Percentiles rank a stretch among this genome's conserved stretches.
Evolutionary conservation across 2,797 vertebrate species (phyloP).

Genomic region (Semotilus atromaculatus): DNA sequence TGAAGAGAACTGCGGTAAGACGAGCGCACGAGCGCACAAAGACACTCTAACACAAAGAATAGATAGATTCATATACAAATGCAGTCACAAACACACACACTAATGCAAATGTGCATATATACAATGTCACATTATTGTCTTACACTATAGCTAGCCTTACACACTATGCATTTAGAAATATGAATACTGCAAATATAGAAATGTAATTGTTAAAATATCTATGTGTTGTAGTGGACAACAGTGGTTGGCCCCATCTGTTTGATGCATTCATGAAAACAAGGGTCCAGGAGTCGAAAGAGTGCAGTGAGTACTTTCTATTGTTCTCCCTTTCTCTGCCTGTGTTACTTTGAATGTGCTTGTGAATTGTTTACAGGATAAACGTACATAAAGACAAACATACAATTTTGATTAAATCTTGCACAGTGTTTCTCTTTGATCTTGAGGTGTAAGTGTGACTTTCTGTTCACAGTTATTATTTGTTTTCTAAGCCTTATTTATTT

Average conservation of each 20-base stretch:
- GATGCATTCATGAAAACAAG: conserved; percentile 65
- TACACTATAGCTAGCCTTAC: too few species aligned
- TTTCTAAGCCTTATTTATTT: conserved; percentile 1
- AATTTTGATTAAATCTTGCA: not conserved
- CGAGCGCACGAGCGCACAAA: conserved; percentile 9
- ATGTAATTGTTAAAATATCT: not conserved
- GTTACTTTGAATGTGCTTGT: not conserved
- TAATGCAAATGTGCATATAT: not conserved
- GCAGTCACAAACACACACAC: not conserved
- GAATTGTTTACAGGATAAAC: conserved; percentile 4
- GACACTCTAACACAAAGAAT: not conserved
- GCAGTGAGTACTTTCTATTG: conserved; percentile 56
- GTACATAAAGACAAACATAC: not conserved
- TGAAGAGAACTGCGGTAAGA: conserved; percentile 75
- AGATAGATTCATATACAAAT: not conserved
- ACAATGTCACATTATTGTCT: not conserved
- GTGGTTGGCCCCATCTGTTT: conserved; percentile 72
- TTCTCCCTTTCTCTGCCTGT: not conserved
- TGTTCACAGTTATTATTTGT: not conserved
- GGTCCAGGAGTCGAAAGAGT: conserved; percentile 63
- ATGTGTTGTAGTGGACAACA: conserved; percentile 69
- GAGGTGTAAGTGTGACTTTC: not conserved
- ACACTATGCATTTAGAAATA: not conserved
- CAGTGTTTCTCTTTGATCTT: not conserved
- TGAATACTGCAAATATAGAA: not conserved